Conservation (phyloP, 2,888 invertebrate genomes). For the Pimpla rufipes region DNA sequence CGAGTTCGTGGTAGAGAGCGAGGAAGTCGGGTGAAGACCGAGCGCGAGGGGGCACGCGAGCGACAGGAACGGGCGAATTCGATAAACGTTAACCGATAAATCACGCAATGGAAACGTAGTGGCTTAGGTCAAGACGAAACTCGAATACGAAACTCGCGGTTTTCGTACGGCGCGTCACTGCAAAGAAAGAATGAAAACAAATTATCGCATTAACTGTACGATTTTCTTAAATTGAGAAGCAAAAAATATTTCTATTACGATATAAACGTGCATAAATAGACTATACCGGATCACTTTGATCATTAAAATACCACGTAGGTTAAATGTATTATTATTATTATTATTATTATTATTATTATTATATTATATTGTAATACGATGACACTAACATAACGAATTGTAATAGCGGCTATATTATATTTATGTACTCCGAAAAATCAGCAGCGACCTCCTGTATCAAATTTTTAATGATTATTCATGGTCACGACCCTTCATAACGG, state of each 20-base stretch:
- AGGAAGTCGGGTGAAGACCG: slow-evolving; percentile 59
- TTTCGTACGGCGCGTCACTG: slow-evolving; percentile 52
- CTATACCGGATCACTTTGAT: slow-evolving; percentile 78
- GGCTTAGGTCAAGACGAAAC: slow-evolving; percentile 29
- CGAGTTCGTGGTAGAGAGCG: slow-evolving; percentile 63
- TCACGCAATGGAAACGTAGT: slow-evolving; percentile 48
- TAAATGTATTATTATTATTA: slow-evolving; percentile 82
- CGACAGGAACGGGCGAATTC: slow-evolving; percentile 46
- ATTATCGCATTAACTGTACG: slow-evolving; percentile 55
- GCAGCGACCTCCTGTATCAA: slow-evolving; percentile 66
- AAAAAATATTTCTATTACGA: slow-evolving; percentile 62
- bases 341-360: slow-evolving; percentile 72
- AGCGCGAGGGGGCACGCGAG: slow-evolving; percentile 49
- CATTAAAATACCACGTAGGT: slow-evolving; percentile 80
- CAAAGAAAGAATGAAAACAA: slow-evolving; percentile 14
- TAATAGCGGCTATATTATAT: slow-evolving; percentile 83
- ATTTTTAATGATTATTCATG: slow-evolving; percentile 64
- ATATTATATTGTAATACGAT: slow-evolving; percentile 80
- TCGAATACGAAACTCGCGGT: slow-evolving; percentile 40
- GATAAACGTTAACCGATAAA: slow-evolving; percentile 49
- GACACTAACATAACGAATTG: slow-evolving; percentile 83
- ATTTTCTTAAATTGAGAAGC: slow-evolving; percentile 56
- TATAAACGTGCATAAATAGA: slow-evolving; percentile 77
- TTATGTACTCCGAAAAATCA: slow-evolving; percentile 81
- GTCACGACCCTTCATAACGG: slow-evolving; percentile 53